Conservation (phyloP, 2,888 invertebrate species). For the Chouioia cunea region DNA sequence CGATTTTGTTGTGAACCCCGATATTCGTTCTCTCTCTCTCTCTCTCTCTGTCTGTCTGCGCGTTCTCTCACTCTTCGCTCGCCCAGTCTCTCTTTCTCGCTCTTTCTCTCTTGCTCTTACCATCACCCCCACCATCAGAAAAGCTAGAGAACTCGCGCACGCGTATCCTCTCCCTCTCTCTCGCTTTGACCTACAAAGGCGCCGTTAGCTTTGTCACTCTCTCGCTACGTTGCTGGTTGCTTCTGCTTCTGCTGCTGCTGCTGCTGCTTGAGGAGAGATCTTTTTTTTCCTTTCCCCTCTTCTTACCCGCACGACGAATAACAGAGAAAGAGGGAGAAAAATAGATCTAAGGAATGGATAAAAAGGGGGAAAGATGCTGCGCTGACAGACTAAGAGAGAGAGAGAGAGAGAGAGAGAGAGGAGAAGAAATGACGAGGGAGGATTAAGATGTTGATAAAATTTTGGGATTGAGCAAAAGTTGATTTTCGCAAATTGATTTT, state of each 20-base stretch:
- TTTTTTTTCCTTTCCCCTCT: slow-evolving; percentile 15
- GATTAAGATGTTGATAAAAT: background rate
- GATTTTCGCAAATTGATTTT: too few species aligned
- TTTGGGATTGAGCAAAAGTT: too few species aligned
- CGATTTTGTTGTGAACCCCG: slow-evolving; percentile 69
- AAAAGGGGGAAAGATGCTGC: slow-evolving; percentile 1
- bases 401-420: background rate
- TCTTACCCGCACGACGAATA: slow-evolving; percentile 1
- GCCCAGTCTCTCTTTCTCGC: slow-evolving; percentile 7
- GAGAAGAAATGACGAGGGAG: background rate
- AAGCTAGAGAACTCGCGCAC: background rate
- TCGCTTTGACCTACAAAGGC: slow-evolving; percentile 47
- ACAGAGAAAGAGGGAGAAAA: slow-evolving; percentile 18
- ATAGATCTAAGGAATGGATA: slow-evolving; percentile 13
- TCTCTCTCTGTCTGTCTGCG: too few species aligned
- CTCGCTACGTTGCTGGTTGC: slow-evolving; percentile 24
- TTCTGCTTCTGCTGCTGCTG: too few species aligned
- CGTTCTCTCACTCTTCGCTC: slow-evolving; percentile 50
- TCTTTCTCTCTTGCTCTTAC: slow-evolving; percentile 11
- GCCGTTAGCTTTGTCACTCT: slow-evolving; percentile 43
- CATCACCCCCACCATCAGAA: slow-evolving; percentile 14
- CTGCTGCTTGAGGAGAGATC: too few species aligned
- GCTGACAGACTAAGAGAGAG: background rate
- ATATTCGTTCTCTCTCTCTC: too few species aligned
- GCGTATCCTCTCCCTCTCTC: slow-evolving; percentile 19